Evolutionary conservation across 2,113 vertebrate species (phyloP).

Genomic region (Bagarius yarrelli): DNA sequence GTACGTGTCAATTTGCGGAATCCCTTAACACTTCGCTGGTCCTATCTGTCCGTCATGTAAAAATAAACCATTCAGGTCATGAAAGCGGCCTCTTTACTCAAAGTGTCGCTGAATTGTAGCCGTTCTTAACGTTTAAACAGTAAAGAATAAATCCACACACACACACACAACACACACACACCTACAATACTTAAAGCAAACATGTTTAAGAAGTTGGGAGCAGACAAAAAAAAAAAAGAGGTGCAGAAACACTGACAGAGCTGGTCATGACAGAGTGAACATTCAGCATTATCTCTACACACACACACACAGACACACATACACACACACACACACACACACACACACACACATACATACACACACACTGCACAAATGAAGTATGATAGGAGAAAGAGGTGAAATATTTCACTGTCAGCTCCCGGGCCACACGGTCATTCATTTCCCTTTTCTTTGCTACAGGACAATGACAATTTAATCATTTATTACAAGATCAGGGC

Average conservation of each 20-base stretch:
- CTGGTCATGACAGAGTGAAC: conserved; percentile 55
- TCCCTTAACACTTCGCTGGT: background rate
- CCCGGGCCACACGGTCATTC: conserved; percentile 78
- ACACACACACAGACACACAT: conserved; percentile 46
- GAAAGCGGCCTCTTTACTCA: background rate
- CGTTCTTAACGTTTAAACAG: too few relatives aligned
- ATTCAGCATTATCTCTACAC: conserved; percentile 69
- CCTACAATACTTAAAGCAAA: conserved; percentile 65
- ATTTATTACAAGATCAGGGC: conserved; percentile 80
- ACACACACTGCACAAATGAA: conserved; percentile 79
- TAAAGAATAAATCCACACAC: background rate
- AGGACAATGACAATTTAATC: conserved; percentile 91
- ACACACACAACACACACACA: background rate
- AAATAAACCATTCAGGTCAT: conserved; percentile 1
- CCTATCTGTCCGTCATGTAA: background rate
- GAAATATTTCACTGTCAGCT: conserved; percentile 98
- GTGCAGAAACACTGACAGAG: conserved; percentile 4
- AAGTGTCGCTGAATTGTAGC: too few relatives aligned
- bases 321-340: background rate
- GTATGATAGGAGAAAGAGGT: conserved; percentile 85
- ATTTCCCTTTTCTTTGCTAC: conserved; percentile 80
- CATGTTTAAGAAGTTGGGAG: background rate
- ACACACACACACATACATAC: conserved; percentile 47
- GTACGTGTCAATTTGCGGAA: too few relatives aligned
- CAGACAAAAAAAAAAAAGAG: background rate